Evolutionary conservation across 2,888 invertebrate genomes (phyloP), one percentile per base, ranked within the genome.

Genomic region (Drosophila tripunctata): DNA sequence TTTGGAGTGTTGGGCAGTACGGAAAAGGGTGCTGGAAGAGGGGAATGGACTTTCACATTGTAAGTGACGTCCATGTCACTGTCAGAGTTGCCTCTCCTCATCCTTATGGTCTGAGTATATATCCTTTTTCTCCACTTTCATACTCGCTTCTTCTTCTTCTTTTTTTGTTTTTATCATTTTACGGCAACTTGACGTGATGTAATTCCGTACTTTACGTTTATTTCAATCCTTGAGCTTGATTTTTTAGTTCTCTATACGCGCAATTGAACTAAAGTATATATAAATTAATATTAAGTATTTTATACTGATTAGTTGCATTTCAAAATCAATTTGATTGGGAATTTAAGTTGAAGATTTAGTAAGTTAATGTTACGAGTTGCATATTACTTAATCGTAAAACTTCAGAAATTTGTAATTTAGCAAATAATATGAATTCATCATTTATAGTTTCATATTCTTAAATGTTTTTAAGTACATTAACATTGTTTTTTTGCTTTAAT

Each of bases 61-160:
- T 86, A 86, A 84, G 84, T 88, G 83, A 84, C 81, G 78, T 86
- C 61, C 78, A 60, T 88, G 83, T 88, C 83, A 88, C 78, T 84
- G 83, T 88, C 83, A 83, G 67, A 73, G 72, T 38, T 58, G 58
- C 58, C 65, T 52, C 48, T 38, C 44, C 41, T 47, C 55, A 55
- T 68, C 57, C 58, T 47, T 47, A 31, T 48, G 65, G 58, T 17
- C 30, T 41, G 71, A 51, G 45, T 44, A n/a, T 22, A 30, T 40
- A 44, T 44, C 21, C 40, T 30, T 50, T 48, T 56, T 35, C 45
- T 51, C 33, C 27, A 14, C 24, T 43, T 24, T 30, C 48, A 43
- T 56, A 4, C 27, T 27, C 17, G 15, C 40, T n/a, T 10, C 31
- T 4, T 8, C 35, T 30, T 40, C 22, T 0, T 15, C 19, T 21